Percentiles rank a stretch among this genome's conserved stretches.
Conservation (phyloP, 37 sponge, comb jelly and placozoan genomes). For the Trichoplax adhaerens region DNA sequence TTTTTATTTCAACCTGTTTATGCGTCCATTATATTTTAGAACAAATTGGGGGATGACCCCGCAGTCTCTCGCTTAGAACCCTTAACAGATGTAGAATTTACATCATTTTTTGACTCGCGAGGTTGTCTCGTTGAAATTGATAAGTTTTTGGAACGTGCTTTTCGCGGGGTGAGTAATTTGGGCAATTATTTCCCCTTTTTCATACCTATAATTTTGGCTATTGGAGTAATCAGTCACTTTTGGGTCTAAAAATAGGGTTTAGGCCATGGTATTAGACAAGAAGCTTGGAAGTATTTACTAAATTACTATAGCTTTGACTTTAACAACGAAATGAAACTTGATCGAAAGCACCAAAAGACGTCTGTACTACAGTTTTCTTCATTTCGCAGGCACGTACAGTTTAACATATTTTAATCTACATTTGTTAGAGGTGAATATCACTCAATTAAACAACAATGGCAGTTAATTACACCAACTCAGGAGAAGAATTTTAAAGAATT, state of each 20-base stretch:
- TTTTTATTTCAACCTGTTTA: no score
- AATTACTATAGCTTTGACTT: conserved; percentile 33
- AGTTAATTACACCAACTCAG: conserved; percentile 41
- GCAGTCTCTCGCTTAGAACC: no score
- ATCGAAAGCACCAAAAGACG: neutral
- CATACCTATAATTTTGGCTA: no score
- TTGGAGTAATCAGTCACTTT: no score
- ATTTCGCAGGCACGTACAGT: neutral
- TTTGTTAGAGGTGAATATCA: conserved; percentile 37
- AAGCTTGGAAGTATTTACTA: conserved; percentile 83
- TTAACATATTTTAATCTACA: neutral
- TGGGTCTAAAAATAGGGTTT: conserved; percentile 37
- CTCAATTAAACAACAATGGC: conserved; percentile 65
- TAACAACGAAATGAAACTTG: conserved; percentile 17
- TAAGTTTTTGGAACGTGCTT: neutral
- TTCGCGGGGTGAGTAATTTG: neutral
- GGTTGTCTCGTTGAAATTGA: neutral
- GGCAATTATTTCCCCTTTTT: no score
- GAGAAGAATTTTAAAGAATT: conserved; percentile 32
- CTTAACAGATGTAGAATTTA: no score
- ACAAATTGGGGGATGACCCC: no score
- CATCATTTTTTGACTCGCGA: neutral
- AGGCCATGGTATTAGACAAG: conserved; percentile 30
- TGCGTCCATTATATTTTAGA: no score
- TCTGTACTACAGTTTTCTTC: neutral